Percentiles rank a stretch among this genome's conserved stretches.
Evolutionary conservation across 2,888 invertebrate genomes (phyloP).

Genomic region (Microchrysa polita): DNA sequence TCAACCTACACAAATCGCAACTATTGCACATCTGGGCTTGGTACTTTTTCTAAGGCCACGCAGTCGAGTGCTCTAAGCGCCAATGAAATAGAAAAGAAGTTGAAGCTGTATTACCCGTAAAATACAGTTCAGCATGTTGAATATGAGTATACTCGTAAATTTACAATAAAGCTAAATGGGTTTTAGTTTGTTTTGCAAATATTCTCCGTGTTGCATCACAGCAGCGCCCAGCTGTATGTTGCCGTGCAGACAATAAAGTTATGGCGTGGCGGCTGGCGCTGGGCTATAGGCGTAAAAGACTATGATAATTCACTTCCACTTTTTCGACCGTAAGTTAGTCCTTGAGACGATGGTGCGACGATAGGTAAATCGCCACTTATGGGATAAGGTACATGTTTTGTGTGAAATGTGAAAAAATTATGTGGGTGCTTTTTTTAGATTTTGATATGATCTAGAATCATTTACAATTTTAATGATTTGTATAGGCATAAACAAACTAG

Average conservation of each 20-base stretch:
- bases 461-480: too few species aligned
- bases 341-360: constrained; percentile 20
- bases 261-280: not conserved
- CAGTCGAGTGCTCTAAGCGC: constrained; percentile 8
- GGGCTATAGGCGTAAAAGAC: constrained; percentile 17
- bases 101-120: constrained; percentile 11
- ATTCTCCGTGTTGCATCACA: constrained; percentile 25
- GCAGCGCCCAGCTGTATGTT: too few species aligned
- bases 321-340: constrained; percentile 17
- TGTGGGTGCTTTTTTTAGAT: too few species aligned
- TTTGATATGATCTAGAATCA: too few species aligned
- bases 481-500: too few species aligned
- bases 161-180: constrained; percentile 9
- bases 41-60: constrained; percentile 23
- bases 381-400: too few species aligned
- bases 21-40: constrained; percentile 5
- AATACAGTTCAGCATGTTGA: constrained; percentile 3
- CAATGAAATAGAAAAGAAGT: too few species aligned
- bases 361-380: too few species aligned
- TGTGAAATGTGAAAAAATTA: too few species aligned
- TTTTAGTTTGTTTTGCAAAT: constrained; percentile 20
- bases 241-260: too few species aligned
- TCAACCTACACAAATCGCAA: constrained; percentile 21
- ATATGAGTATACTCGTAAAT: too few species aligned
- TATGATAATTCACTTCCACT: constrained; percentile 35